A percentile compares a stretch with the other conserved stretches of the same genome.
Conservation (phyloP, 2,797 vertebrate genomes). For the Nannoperca obscura region DNA sequence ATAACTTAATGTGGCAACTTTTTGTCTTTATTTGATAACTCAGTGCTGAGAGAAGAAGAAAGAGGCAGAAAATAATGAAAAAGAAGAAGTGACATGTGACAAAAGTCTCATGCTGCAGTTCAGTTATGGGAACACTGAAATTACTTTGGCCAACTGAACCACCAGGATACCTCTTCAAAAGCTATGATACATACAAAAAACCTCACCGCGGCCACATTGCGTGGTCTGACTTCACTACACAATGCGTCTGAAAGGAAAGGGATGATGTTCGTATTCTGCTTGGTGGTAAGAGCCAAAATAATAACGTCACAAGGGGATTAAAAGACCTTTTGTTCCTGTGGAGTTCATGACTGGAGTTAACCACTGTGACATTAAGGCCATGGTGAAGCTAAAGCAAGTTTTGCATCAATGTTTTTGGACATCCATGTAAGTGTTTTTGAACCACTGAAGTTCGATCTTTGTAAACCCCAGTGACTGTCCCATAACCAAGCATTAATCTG, state of each 20-base stretch:
- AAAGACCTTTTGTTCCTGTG: constrained; percentile 12
- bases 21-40: constrained; percentile 3
- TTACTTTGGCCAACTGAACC: constrained; percentile 8
- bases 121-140: constrained; percentile 20
- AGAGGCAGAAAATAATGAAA: constrained; percentile 2
- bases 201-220: constrained; percentile 4
- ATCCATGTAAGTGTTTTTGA: not conserved
- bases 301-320: constrained; percentile 11
- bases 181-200: constrained; percentile 20
- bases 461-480: not conserved
- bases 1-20: constrained; percentile 10
- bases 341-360: not conserved
- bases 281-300: constrained; percentile 8
- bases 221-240: constrained; percentile 4
- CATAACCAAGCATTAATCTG: not conserved
- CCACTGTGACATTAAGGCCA: not conserved
- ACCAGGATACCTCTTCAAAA: constrained; percentile 34
- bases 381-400: not conserved
- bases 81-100: not conserved
- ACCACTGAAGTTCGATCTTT: not conserved
- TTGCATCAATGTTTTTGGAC: not conserved
- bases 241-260: constrained; percentile 22
- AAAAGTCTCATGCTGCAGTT: constrained; percentile 14
- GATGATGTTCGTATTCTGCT: constrained; percentile 21
- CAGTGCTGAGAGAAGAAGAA: not conserved